Evolutionary conservation across 2,888 invertebrate genomes (phyloP).

Genomic region (Drosophila tanythrix): DNA sequence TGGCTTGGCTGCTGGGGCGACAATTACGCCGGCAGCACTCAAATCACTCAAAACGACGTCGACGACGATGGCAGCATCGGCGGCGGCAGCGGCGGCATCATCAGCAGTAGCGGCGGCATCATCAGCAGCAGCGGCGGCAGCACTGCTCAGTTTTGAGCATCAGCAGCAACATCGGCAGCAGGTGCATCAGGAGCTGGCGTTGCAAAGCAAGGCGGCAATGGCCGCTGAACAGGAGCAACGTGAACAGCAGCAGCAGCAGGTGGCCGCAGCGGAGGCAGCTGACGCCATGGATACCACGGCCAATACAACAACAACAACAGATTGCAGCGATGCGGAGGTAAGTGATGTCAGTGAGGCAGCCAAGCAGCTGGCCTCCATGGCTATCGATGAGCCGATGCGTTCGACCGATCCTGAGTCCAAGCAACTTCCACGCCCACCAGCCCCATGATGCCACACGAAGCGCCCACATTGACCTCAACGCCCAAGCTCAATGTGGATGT

Average conservation of each 20-base stretch:
- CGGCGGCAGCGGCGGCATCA: neutral
- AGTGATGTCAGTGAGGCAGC: no score
- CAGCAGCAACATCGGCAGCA: constrained; percentile 42
- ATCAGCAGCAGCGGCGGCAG: constrained; percentile 28
- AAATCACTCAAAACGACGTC: constrained; percentile 76
- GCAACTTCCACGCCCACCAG: constrained; percentile 53
- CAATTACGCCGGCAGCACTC: constrained; percentile 81
- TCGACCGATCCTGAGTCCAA: constrained; percentile 63
- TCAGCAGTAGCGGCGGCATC: neutral
- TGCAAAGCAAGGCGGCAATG: constrained; percentile 73
- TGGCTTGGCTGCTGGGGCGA: constrained; percentile 82
- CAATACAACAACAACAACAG: constrained; percentile 53
- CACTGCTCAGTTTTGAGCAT: constrained; percentile 53
- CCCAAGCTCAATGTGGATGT: constrained; percentile 69
- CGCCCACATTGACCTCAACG: no score
- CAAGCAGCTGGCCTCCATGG: constrained; percentile 45
- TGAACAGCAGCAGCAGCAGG: constrained; percentile 51
- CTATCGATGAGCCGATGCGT: constrained; percentile 61
- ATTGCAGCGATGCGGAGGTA: constrained; percentile 66
- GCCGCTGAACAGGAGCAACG: constrained; percentile 73
- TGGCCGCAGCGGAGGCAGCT: constrained; percentile 46
- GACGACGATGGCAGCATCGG: neutral
- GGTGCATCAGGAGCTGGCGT: constrained; percentile 55
- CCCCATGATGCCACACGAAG: constrained; percentile 59
- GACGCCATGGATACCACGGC: constrained; percentile 70